Base-by-base conservation (phyloP, 2,797 vertebrate species). In the Schizopygopsis pylzovi region DNA sequence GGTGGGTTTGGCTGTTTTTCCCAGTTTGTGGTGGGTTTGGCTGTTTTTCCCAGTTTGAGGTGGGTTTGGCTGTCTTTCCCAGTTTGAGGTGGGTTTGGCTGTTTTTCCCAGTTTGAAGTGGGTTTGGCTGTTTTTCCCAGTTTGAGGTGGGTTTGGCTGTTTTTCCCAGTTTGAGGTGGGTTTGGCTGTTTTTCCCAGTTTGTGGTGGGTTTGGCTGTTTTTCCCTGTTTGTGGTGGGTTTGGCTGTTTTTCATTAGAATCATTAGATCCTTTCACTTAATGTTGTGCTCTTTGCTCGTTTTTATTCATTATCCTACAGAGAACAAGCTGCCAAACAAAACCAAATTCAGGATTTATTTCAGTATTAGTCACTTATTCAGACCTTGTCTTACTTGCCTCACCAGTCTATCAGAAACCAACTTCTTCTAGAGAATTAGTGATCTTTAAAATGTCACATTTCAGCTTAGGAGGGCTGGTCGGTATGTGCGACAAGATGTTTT, bases 111-210 rank as follows among this genome's bases (percentile, higher is more conserved):
- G 2, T 33, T 33, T 33, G 28, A 2, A 2, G 28, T 33, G 28
- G 28, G 28, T 33, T 33, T 33, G 28, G 68, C 2, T 33, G 28
- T 33, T 33, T 33, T 33, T 33, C 28, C 2, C 28, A 28, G 28
- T 89, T 86, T 89, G 85, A 90, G 90, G 87, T 85, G 85, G 87
- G 91, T 93, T 92, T 18, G 4, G 39, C 28, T 28, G 28, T 28
- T 28, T 28, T 28, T 28, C 28, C 28, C 28, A 28, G 28, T 28
- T 28, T 28, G 85, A 90, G 90, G 87, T 85, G 85, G 87, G 91
- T 93, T 92, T 18, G 4, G 39, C 28, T 33, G 28, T 33, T 33
- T 33, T 33, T 33, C 28, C 28, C 28, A 33, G 2, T 33, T 33
- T 33, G 28, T 2, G 28, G 28, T 33, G 28, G 28, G 28, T 33